These are phyloP conservation scores for Temnothorax ravouxi DNA, from an alignment of 2,888 invertebrate species.

Conservation along the genomic window DNA sequence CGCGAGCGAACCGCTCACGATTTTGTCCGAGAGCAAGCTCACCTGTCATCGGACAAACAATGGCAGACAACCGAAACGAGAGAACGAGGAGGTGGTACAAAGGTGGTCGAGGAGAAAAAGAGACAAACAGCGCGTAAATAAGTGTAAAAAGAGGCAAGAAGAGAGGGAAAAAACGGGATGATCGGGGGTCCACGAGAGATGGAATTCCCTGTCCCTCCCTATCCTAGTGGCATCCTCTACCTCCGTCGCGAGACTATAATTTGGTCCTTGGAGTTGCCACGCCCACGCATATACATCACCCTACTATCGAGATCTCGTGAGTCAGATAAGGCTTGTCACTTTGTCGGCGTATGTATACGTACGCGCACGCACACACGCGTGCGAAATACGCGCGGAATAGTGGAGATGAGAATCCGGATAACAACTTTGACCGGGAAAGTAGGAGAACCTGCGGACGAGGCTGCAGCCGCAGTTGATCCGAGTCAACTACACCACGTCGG, in stretches of 20 bases:
- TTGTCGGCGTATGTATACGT: slow-evolving; percentile 74
- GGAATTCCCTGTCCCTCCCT: slow-evolving; percentile 48
- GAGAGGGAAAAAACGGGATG: slow-evolving; percentile 27
- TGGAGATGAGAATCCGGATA: slow-evolving; percentile 72
- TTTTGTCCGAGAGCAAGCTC: slow-evolving; percentile 77
- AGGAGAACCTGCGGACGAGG: slow-evolving; percentile 62
- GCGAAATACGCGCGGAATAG: slow-evolving; percentile 70
- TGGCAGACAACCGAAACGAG: slow-evolving; percentile 55
- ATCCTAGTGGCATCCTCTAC: slow-evolving; percentile 60
- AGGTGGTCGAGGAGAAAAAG: slow-evolving; percentile 27
- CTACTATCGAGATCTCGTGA: slow-evolving; percentile 72
- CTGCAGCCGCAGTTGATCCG: slow-evolving; percentile 48
- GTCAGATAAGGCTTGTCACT: slow-evolving; percentile 79
- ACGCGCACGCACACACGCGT: slow-evolving; percentile 21
- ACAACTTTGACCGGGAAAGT: slow-evolving; percentile 59
- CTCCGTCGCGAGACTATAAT: slow-evolving; percentile 76
- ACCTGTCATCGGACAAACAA: slow-evolving; percentile 81
- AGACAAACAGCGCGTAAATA: slow-evolving; percentile 40
- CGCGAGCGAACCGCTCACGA: slow-evolving; percentile 48
- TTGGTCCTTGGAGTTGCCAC: slow-evolving; percentile 78
- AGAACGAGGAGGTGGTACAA: background rate
- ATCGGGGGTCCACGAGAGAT: slow-evolving; percentile 37
- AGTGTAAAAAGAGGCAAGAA: slow-evolving; percentile 48
- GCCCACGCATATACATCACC: slow-evolving; percentile 80
- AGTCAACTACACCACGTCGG: slow-evolving; percentile 26